Base-by-base conservation (phyloP, 2,113 vertebrate species). In the Sorex fumeus region DNA sequence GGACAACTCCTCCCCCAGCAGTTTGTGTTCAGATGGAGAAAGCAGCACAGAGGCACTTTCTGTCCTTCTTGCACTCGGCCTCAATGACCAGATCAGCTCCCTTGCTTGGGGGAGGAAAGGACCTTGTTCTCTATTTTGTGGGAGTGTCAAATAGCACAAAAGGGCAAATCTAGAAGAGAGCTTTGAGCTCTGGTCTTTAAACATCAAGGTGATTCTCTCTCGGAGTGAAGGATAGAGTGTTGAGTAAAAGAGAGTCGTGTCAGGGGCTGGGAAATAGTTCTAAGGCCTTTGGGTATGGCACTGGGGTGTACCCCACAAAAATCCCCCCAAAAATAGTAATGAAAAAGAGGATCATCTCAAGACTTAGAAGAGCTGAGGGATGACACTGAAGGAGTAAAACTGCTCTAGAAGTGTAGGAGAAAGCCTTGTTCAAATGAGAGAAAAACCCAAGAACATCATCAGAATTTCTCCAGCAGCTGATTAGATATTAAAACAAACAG, bases 391-490 rank as follows among this genome's bases (percentile, higher is more conserved):
- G 40, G 40, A 69, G n/a, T 69, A 76, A 67, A 84, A 79, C 28
- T 21, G 21, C n/a, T 62, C 32, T 28, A n/a, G 19, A 75, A 43
- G 30, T 87, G 25, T 78, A 19, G 32, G 23, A 28, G 25, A 70
- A 85, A 69, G 11, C 28, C 64, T 3, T 23, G 6, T 82, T 84
- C 25, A 27, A 72, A 57, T 77, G 53, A 87, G 53, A 94, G 83
- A 87, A 83, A 91, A 77, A 62, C 62, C 78, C 9, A 83, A 87
- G 47, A 83, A 47, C 6, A 86, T 74, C 43, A 64, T 94, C 62
- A 84, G 84, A 69, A 91, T 83, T 89, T 87, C 25, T 16, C 64
- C n/a, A 60, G 40, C 40, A 40, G 40, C 40, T 40, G 40, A 40
- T 40, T 40, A 40, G 40, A 40, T 40, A 40, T 40, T 40, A 40